Base-by-base conservation (phyloP, 2,797 vertebrate genomes). In the Clamator glandarius region DNA sequence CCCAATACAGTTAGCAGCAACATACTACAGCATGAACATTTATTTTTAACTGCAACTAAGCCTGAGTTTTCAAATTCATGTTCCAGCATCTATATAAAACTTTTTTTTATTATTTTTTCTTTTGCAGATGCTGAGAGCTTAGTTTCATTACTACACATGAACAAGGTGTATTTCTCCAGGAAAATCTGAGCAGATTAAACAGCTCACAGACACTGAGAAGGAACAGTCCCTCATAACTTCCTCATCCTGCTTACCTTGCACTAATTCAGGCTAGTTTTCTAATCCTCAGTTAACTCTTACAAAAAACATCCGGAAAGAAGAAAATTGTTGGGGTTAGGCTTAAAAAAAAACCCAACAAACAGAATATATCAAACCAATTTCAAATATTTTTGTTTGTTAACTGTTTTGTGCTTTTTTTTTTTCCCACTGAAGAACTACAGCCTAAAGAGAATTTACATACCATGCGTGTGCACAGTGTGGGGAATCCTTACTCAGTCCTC, bases 391-490 rank as follows among this genome's bases (percentile, higher is more conserved):
- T n/a, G 14, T 44, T 52, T 35, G 11, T 14, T 55, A 29, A 52
- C 3, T 54, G 0, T 17, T 1, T 15, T 4, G 26, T 4, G 26
- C 11, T 26, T 13, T 8, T 51, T 51, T 51, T 24, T 26, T 15
- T 26, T 26, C 26, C 23, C 15, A 39, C 26, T 5, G 2, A 67
- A 59, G 26, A 81, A 16, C 5, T 23, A 36, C 13, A 57, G 11
- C 46, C 58, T 66, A 79, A 19, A 12, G 11, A 36, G 23, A 59
- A 61, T 52, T 92, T 59, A 54, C 16, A 68, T 5, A 24, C 12
- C 6, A 8, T 5, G 9, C 0, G 0, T 18, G 8, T 8, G 4
- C 4, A 7, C 14, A 16, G 42, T 44, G 42, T 16, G 42, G 18
- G 42, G 42, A 44, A 44, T 16, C 42, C 42, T 44, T 42, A 44